Percentiles rank a stretch among this genome's conserved stretches.
Evolutionary conservation across 2,113 vertebrate species (phyloP).

Genomic region (Meles meles): DNA sequence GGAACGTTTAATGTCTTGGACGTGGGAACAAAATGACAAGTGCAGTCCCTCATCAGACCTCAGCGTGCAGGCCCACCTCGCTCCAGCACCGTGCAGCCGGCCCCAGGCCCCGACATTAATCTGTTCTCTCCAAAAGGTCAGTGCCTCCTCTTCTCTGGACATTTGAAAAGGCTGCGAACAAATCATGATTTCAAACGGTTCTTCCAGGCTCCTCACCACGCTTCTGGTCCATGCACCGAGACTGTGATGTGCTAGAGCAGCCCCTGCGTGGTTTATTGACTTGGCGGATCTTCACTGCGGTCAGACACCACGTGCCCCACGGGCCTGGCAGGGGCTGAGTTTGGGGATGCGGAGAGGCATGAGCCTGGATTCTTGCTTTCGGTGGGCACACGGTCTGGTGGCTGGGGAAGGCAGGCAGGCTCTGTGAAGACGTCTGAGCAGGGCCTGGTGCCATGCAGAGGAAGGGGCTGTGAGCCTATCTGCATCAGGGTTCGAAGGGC

Average conservation of each 20-base stretch:
- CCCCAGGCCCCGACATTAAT: background rate
- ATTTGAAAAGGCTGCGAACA: background rate
- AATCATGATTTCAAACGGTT: background rate
- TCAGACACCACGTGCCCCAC: rapidly evolving
- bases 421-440: background rate
- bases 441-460: rapidly evolving
- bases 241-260: background rate
- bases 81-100: rapidly evolving
- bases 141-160: background rate
- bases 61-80: rapidly evolving
- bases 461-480: background rate
- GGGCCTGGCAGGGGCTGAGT: background rate
- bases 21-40: background rate
- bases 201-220: rapidly evolving
- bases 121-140: background rate
- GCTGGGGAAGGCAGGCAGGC: background rate
- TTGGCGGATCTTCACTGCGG: background rate
- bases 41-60: rapidly evolving
- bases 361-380: background rate
- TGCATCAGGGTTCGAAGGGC: background rate
- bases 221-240: background rate
- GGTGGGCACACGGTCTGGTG: background rate
- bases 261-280: rapidly evolving
- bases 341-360: rapidly evolving
- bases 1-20: background rate